These are phyloP conservation scores for Emys orbicularis DNA, from an alignment of 2,797 vertebrate species.

Conservation along the genomic window DNA sequence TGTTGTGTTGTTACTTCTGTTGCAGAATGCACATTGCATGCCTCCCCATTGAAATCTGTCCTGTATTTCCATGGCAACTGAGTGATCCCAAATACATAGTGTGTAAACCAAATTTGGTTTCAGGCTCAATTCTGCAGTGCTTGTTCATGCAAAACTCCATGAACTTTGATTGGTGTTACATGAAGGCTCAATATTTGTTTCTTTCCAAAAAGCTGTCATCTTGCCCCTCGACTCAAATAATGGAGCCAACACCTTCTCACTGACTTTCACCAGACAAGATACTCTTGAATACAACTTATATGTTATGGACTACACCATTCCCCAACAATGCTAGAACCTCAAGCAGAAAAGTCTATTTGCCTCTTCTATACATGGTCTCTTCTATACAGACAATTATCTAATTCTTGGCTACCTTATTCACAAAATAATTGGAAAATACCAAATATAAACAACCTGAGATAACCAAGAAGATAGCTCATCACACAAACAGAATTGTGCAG, in stretches of 20 bases:
- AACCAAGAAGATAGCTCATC: background rate
- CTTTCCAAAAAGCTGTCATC: background rate
- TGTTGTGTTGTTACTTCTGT: background rate
- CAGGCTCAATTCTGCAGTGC: background rate
- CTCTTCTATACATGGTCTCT: background rate
- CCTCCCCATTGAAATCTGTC: background rate
- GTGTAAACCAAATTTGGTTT: background rate
- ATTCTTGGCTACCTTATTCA: background rate
- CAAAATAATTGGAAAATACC: background rate
- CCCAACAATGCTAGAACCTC: background rate
- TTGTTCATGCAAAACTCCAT: background rate
- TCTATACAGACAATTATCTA: accelerated
- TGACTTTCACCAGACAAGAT: background rate
- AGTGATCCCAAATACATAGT: background rate
- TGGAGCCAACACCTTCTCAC: background rate
- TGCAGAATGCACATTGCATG: background rate
- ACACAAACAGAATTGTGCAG: background rate
- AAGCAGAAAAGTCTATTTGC: background rate
- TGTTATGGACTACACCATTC: background rate
- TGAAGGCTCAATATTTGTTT: background rate
- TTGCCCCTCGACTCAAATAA: background rate
- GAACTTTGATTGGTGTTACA: background rate
- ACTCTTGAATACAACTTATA: background rate
- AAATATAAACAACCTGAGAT: background rate
- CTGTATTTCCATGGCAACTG: background rate